These are phyloP conservation scores for Campylomormyrus numenius DNA, from an alignment of 2,113 vertebrate species.

Conservation along the genomic window DNA sequence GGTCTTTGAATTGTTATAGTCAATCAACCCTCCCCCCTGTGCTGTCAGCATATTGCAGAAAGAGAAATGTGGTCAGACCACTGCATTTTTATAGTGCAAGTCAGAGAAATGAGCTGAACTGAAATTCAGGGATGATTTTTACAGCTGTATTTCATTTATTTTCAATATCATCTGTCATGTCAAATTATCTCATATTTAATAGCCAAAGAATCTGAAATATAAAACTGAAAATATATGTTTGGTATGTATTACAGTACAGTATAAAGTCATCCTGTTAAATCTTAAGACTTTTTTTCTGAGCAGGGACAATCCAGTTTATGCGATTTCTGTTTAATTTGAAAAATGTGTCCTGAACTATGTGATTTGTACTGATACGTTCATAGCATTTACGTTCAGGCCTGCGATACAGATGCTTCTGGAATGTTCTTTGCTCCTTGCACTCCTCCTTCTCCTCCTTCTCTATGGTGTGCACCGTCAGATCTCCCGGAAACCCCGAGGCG, in stretches of 20 bases:
- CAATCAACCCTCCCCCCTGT: neutral
- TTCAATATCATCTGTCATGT: neutral
- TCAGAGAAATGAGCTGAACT: neutral
- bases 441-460: constrained; percentile 34
- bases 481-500: constrained; percentile 64
- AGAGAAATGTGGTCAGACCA: neutral
- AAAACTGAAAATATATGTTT: neutral
- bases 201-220: neutral
- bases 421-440: constrained; percentile 25
- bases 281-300: neutral
- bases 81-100: neutral
- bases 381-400: constrained; percentile 51
- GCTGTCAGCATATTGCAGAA: neutral
- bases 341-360: neutral
- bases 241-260: neutral
- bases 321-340: neutral
- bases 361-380: neutral
- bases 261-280: neutral
- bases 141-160: neutral
- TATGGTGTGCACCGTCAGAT: constrained; percentile 56
- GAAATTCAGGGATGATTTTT: neutral
- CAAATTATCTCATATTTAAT: neutral
- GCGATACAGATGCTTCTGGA: constrained; percentile 53
- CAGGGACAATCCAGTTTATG: neutral
- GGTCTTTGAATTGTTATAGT: constrained; percentile 5